Percentiles rank a stretch among this genome's conserved stretches.
phyloP scores from a whole-genome alignment of 2,113 vertebrate species.

The Isurus oxyrinchus region DNA sequence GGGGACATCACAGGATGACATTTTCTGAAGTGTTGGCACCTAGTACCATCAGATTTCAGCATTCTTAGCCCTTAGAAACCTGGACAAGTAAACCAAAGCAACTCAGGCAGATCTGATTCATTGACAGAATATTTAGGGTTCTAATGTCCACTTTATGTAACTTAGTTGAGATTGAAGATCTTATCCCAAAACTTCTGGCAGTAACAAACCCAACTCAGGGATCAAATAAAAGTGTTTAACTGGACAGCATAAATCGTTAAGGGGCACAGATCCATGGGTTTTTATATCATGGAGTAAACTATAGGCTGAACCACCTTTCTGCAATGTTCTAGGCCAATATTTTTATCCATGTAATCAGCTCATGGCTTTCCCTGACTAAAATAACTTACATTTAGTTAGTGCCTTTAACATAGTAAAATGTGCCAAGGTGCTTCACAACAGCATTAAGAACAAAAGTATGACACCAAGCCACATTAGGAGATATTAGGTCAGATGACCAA shows the following conservation, averaged over 20 bases:
- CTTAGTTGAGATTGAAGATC: not conserved
- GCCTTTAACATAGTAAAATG: too few relatives aligned
- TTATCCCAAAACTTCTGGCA: not conserved
- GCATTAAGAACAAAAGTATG: too few relatives aligned
- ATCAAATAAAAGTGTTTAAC: not conserved
- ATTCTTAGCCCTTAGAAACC: not conserved
- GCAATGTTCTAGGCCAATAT: not conserved
- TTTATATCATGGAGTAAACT: not conserved
- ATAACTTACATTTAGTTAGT: too few relatives aligned
- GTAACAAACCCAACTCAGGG: not conserved
- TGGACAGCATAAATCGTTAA: not conserved
- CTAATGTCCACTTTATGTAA: not conserved
- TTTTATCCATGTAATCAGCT: too few relatives aligned
- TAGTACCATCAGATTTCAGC: not conserved
- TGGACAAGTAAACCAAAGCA: not conserved
- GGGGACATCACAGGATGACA: not conserved
- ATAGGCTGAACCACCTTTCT: not conserved
- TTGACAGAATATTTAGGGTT: not conserved
- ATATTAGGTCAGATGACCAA: too few relatives aligned
- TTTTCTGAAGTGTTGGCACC: not conserved
- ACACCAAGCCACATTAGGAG: too few relatives aligned
- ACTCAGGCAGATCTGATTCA: not conserved
- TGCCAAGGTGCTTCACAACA: too few relatives aligned
- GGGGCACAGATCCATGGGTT: not conserved
- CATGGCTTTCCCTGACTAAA: not conserved